Evolutionary conservation across 92 coral and sea anemone species (phyloP).

Genomic region (Porites divaricata): DNA sequence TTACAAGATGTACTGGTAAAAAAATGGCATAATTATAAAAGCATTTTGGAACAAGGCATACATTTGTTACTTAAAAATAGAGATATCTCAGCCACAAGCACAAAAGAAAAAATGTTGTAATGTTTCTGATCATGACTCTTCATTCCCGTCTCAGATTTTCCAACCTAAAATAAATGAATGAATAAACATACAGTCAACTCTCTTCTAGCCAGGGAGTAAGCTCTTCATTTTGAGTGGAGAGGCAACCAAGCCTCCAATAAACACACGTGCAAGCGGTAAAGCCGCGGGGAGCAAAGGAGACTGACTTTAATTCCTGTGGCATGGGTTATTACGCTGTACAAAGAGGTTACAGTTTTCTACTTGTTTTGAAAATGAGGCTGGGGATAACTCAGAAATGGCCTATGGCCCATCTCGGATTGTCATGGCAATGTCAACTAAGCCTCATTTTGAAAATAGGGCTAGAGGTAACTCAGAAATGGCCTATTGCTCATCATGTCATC

Average conservation of each 20-base stretch:
- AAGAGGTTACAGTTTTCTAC: not conserved
- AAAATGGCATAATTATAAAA: not conserved
- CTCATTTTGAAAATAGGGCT: too few species aligned
- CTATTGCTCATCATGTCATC: not conserved
- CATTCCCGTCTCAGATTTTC: conserved; percentile 87
- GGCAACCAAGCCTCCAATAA: too few species aligned
- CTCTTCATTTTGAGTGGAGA: too few species aligned
- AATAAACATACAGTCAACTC: not conserved
- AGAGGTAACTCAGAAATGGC: too few species aligned
- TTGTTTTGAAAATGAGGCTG: too few species aligned
- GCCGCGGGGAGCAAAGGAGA: too few species aligned
- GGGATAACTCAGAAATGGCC: too few species aligned
- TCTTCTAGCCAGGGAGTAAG: too few species aligned
- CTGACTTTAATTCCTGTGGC: not conserved
- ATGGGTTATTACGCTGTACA: not conserved
- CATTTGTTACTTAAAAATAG: too few species aligned
- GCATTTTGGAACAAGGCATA: not conserved
- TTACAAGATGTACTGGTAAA: not conserved
- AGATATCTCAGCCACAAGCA: not conserved
- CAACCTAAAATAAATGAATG: conserved; percentile 51
- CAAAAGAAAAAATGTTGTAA: not conserved
- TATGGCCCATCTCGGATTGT: too few species aligned
- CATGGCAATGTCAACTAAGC: not conserved
- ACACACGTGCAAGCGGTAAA: too few species aligned
- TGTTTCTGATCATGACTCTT: not conserved